Evolutionary conservation across 2,797 vertebrate genomes (phyloP).

Genomic region (Sebastes oblongus): DNA sequence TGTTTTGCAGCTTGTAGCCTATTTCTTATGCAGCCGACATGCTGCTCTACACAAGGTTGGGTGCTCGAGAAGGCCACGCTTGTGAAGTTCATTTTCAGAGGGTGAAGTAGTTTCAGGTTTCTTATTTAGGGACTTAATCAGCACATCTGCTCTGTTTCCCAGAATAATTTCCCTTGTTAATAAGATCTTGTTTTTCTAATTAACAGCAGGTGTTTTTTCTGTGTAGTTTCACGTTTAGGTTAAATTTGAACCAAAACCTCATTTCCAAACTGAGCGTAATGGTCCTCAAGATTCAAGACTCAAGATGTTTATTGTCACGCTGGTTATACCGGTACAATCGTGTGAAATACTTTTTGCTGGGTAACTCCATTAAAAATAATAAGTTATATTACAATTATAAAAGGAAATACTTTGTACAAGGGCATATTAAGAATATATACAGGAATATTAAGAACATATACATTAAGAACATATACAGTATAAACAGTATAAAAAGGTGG

Average conservation of each 20-base stretch:
- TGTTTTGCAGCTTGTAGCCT: not conserved
- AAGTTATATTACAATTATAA: too few relatives aligned
- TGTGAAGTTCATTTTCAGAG: not conserved
- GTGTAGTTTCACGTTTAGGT: not conserved
- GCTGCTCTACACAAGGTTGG: not conserved
- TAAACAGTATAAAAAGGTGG: too few relatives aligned
- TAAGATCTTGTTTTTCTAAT: constrained; percentile 27
- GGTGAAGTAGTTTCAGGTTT: not conserved
- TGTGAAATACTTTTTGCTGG: too few relatives aligned
- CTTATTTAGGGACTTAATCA: constrained; percentile 31
- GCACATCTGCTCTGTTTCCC: constrained; percentile 13
- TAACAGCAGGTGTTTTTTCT: constrained; percentile 7
- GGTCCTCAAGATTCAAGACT: too few relatives aligned
- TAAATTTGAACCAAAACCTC: constrained; percentile 5
- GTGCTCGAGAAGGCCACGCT: not conserved
- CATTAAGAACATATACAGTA: too few relatives aligned
- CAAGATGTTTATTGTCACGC: too few relatives aligned
- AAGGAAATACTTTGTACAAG: too few relatives aligned
- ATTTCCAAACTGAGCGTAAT: not conserved
- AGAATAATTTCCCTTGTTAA: constrained; percentile 12
- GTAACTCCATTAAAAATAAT: too few relatives aligned
- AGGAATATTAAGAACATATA: too few relatives aligned
- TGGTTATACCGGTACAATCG: too few relatives aligned
- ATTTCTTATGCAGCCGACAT: not conserved
- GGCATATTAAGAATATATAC: too few relatives aligned